phyloP scores from a whole-genome alignment of 2,797 vertebrate species.

The Macropodus opercularis region DNA sequence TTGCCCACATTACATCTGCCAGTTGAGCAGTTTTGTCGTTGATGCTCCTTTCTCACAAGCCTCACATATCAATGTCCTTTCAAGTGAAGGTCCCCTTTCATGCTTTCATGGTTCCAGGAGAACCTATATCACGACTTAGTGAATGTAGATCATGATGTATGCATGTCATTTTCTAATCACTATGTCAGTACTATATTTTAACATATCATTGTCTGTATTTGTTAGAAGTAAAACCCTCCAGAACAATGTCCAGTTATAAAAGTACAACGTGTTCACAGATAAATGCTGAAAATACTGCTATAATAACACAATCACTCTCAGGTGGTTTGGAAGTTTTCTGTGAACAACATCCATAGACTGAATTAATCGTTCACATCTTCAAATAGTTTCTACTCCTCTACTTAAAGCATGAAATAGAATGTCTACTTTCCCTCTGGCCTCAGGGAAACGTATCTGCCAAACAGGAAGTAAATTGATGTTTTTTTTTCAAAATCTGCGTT shows the following conservation, averaged over 20 bases:
- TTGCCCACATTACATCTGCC: constrained; percentile 28
- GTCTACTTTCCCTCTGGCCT: background rate
- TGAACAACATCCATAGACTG: constrained; percentile 12
- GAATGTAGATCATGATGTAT: constrained; percentile 11
- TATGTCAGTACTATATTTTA: constrained; percentile 29
- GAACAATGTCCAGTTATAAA: background rate
- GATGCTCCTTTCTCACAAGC: constrained; percentile 11
- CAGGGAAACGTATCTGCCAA: background rate
- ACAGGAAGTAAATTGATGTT: constrained; percentile 1
- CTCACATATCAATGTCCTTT: constrained; percentile 26
- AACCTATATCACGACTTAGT: constrained; percentile 16
- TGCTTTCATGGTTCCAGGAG: constrained; percentile 13
- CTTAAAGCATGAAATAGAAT: constrained; percentile 1
- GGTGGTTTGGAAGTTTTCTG: constrained; percentile 8
- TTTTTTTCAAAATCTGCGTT: background rate
- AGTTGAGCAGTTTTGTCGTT: constrained; percentile 41
- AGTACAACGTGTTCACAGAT: background rate
- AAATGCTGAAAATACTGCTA: constrained; percentile 7
- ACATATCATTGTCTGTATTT: constrained; percentile 30
- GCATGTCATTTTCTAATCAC: too few species aligned
- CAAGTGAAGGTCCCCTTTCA: constrained; percentile 40
- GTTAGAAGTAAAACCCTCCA: background rate
- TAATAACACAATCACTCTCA: background rate
- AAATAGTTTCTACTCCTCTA: background rate
- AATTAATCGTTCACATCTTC: background rate